Evolutionary conservation across 2,797 vertebrate species (phyloP), one percentile per base, ranked within the genome.

Genomic region (Anabacerthia variegaticeps): DNA sequence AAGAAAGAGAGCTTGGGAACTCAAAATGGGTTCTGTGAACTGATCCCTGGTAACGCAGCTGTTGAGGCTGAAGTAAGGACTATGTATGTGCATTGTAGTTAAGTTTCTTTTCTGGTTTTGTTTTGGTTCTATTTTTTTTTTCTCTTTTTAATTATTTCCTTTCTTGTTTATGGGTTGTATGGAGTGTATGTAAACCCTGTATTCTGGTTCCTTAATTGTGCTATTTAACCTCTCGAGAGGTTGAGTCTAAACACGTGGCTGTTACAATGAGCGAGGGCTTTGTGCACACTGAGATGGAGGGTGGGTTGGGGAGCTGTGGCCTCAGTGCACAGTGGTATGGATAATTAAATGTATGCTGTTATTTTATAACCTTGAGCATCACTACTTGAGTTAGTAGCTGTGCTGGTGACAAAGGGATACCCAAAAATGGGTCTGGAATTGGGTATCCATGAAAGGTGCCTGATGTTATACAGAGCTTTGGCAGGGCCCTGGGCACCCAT

Each of bases 251-350:
- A 12, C 19, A 2, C 1, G 12, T 23, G 36, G 62, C 15, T 43
- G 0, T 12, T 54, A n/a, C 27, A 67, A 32, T 11, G 34, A 27
- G 20, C 9, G 49, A 63, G 32, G 37, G 52, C 27, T 93, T 41
- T 41, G 88, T 49, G 9, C 22, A 55, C 28, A 0, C 10, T 2
- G 30, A 14, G 34, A 30, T 13, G 39, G 84, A 51, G 37, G 13
- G 37, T 0, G 2, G 37, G 27, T 24, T 3, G 22, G 20, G 46
- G 6, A 89, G 37, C 44, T 30, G 68, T 84, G 89, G 54, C 37
- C 27, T 51, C 1, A 1, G 21, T 5, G 22, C 12, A 18, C 0
- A 4, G 3, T 1, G 2, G 19, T 27, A 51, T 67, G 63, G 44
- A 34, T 10, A 34, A 46, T 46, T 30, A 46, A 17, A 5, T 5